Conservation (phyloP, 2,888 invertebrate species). For the Empis stercorea region DNA sequence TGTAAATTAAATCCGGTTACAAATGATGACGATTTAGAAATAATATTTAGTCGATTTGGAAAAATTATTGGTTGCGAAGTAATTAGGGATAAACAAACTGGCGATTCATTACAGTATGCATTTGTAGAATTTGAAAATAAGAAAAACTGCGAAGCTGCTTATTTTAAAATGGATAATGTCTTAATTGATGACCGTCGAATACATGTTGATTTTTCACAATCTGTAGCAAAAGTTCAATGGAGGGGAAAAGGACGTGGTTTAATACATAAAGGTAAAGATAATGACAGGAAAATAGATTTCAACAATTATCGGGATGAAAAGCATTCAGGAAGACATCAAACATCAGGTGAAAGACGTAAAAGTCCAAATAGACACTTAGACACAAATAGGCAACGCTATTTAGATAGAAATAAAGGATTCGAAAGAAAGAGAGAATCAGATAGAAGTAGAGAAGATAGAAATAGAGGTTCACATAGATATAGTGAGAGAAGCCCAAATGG, state of each 20-base stretch:
- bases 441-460: not conserved
- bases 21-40: conserved; percentile 91
- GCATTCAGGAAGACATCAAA: not conserved
- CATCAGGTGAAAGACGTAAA: conserved; percentile 10
- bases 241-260: conserved; percentile 76
- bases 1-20: conserved; percentile 99
- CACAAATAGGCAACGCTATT: not conserved
- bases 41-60: conserved; percentile 95
- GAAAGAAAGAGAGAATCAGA: not conserved
- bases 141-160: conserved; percentile 92
- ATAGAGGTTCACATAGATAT: too few species aligned
- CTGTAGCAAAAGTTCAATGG: conserved; percentile 90
- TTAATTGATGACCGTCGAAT: conserved; percentile 96
- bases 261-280: conserved; percentile 27
- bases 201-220: conserved; percentile 99
- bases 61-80: conserved; percentile 90
- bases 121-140: conserved; percentile 94
- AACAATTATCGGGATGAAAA: conserved; percentile 18
- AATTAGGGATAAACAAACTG: conserved; percentile 82
- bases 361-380: not conserved
- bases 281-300: conserved; percentile 22
- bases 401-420: not conserved
- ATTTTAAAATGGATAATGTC: conserved; percentile 99
- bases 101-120: conserved; percentile 95
- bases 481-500: not conserved